Evolutionary conservation across 2,113 vertebrate genomes (phyloP), one percentile per base, ranked within the genome.

Genomic region (Neodon shergylaensis): DNA sequence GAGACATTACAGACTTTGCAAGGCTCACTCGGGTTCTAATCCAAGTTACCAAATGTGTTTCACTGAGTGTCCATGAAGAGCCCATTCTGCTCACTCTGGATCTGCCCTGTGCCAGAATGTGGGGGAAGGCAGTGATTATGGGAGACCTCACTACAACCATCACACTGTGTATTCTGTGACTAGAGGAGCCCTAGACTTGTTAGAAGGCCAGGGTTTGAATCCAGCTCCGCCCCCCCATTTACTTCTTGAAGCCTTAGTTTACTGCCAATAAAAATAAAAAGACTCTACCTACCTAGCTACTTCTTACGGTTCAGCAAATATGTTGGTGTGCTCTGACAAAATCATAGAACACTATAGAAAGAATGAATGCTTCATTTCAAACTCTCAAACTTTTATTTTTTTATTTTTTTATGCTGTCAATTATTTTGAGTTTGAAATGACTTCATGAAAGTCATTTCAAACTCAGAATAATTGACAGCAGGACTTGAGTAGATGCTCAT

Each of bases 401-500:
- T n/a, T n/a, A n/a, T n/a, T n/a, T n/a, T n/a, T n/a, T n/a, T n/a
- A n/a, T n/a, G n/a, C n/a, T n/a, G n/a, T n/a, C n/a, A n/a, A n/a
- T n/a, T n/a, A n/a, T n/a, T n/a, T n/a, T n/a, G n/a, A n/a, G n/a
- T n/a, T n/a, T n/a, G n/a, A n/a, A n/a, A n/a, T n/a, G n/a, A n/a
- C n/a, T n/a, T n/a, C n/a, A n/a, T n/a, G n/a, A n/a, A n/a, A n/a
- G n/a, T 78, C 76, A 76, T 93, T 22, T 74, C 33, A 9, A 76
- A 63, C 24, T 86, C 33, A 74, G n/a, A 96, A 47, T 12, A 95
- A 74, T 26, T 68, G 76, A 95, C 92, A 87, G 24, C 82, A 89
- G 39, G n/a, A 92, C 36, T 73, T 47, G 24, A 78, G 63, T 36
- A 84, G 76, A 68, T 74, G 52, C 78, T 31, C 58, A 63, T 31